Percentiles rank a stretch among this genome's conserved stretches.
Conservation (phyloP, 2,113 vertebrate species). For the Apeltes quadracus region DNA sequence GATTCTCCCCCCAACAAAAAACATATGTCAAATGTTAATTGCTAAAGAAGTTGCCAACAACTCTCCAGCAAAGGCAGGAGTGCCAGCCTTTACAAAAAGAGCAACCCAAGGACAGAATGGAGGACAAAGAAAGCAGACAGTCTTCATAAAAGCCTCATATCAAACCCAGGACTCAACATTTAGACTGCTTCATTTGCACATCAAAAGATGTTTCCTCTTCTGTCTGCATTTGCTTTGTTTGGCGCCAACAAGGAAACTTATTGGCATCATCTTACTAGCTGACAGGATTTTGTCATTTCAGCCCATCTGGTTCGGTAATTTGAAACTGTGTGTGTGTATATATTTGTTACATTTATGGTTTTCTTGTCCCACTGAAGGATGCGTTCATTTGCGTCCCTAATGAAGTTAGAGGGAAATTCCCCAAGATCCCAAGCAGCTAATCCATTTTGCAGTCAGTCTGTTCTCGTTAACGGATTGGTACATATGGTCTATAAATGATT, state of each 20-base stretch:
- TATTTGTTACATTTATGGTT: not conserved
- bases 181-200: conserved; percentile 49
- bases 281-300: conserved; percentile 1
- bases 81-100: not conserved
- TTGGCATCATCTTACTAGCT: conserved; percentile 8
- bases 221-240: conserved; percentile 40
- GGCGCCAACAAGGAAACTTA: conserved; percentile 24
- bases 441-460: not conserved
- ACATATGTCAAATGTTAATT: conserved; percentile 4
- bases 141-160: conserved; percentile 18
- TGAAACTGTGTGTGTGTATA: not conserved
- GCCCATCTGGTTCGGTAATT: conserved; percentile 1
- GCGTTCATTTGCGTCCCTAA: not conserved
- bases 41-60: not conserved
- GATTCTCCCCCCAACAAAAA: not conserved
- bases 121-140: not conserved
- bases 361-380: not conserved
- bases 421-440: conserved; percentile 4
- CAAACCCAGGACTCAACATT: conserved; percentile 10
- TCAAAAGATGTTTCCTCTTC: conserved; percentile 31
- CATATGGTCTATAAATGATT: not conserved
- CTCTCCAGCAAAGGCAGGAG: not conserved
- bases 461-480: not conserved
- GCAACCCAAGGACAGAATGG: not conserved
- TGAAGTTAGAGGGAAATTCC: not conserved